Conservation (phyloP, 2,888 invertebrate species). For the Malthinus flaveolus region DNA sequence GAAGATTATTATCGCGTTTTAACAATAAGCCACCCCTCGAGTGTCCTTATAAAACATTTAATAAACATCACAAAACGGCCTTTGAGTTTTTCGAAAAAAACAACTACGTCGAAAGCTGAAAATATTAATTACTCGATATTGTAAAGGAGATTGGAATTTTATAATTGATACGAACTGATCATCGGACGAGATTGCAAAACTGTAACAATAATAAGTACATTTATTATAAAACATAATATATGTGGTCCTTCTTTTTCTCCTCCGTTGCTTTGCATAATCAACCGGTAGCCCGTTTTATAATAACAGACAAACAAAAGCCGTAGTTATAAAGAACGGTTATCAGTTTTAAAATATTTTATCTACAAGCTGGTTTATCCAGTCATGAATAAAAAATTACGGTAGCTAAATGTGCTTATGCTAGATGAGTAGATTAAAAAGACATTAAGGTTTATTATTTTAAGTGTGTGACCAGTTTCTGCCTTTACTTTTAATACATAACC, state of each 20-base stretch:
- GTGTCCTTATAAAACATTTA: constrained; percentile 17
- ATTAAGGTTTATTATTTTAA: constrained; percentile 12
- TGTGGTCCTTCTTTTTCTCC: too few relatives aligned
- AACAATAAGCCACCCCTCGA: constrained; percentile 16
- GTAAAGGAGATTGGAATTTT: too few relatives aligned
- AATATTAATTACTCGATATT: too few relatives aligned
- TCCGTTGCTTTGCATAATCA: background rate
- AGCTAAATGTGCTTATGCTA: constrained; percentile 12
- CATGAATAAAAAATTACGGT: constrained; percentile 15
- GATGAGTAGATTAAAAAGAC: constrained; percentile 20
- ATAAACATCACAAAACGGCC: background rate
- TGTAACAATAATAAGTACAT: too few relatives aligned
- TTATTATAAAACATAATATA: too few relatives aligned
- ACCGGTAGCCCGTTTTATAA: background rate
- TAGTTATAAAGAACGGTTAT: constrained; percentile 13
- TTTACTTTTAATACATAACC: too few relatives aligned
- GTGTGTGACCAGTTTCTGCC: constrained; percentile 1
- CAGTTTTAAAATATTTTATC: constrained; percentile 14
- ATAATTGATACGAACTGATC: too few relatives aligned
- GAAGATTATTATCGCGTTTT: constrained; percentile 21
- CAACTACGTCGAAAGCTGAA: too few relatives aligned
- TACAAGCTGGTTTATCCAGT: constrained; percentile 17
- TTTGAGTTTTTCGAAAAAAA: background rate
- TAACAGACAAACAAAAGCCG: constrained; percentile 3
- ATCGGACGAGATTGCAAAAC: too few relatives aligned